Percentiles rank a stretch among this genome's conserved stretches.
Conservation (phyloP, 2,113 vertebrate genomes). For the Nycticryphes semicollaris region DNA sequence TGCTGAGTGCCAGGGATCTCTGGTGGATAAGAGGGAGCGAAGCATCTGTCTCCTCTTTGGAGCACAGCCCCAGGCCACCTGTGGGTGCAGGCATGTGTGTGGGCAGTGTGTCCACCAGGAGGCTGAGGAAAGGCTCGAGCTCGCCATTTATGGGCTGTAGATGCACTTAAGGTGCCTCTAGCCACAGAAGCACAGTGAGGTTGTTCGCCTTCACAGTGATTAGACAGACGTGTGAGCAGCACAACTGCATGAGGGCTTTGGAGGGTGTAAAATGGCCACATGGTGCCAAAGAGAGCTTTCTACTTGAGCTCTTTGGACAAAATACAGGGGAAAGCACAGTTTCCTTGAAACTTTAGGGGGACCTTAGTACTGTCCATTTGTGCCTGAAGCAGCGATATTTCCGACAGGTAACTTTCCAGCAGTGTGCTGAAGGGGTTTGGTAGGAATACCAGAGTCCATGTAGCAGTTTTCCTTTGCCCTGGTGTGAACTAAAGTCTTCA, state of each 20-base stretch:
- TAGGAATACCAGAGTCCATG: not conserved
- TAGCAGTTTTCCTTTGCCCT: not conserved
- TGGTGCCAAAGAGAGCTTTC: not conserved
- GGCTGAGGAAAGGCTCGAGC: not conserved
- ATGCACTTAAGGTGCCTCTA: not conserved
- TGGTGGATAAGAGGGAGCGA: rapidly evolving
- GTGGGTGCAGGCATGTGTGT: not conserved
- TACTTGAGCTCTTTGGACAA: not conserved
- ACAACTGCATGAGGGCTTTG: not conserved
- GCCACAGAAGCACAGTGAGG: not conserved
- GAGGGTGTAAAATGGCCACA: not conserved
- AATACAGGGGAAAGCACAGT: not conserved
- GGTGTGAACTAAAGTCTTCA: not conserved
- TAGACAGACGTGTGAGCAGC: not conserved
- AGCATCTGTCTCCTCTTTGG: not conserved
- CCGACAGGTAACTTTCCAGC: not conserved
- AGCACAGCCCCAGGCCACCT: not conserved
- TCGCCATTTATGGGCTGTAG: not conserved
- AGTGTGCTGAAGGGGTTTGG: not conserved
- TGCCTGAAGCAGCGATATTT: not conserved
- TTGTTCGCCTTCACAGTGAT: not conserved
- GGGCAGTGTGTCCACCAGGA: not conserved
- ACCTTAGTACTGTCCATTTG: no score
- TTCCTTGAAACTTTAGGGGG: not conserved
- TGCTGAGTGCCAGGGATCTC: not conserved